Evolutionary conservation across 2,888 invertebrate genomes (phyloP).

Genomic region (Lamellibrachia satsuma): DNA sequence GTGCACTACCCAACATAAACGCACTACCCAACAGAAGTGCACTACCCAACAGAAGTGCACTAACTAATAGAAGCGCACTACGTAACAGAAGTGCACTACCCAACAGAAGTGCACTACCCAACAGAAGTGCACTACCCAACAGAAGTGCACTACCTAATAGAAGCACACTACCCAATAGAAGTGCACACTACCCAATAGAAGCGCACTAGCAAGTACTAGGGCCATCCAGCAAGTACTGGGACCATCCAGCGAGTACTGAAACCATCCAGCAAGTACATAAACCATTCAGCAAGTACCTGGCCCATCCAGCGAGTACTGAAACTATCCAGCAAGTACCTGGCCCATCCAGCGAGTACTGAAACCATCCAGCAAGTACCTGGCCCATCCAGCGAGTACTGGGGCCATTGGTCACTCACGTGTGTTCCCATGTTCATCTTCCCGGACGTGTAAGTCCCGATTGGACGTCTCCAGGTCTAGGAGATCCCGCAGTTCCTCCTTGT

Average conservation of each 20-base stretch:
- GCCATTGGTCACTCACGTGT: conserved; percentile 43
- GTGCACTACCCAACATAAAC: too few species aligned
- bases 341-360: background rate
- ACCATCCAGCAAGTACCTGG: background rate
- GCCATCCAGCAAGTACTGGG: background rate
- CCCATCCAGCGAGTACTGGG: background rate
- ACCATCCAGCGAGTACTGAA: background rate
- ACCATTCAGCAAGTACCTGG: background rate
- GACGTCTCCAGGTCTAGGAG: conserved; percentile 59
- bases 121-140: too few species aligned
- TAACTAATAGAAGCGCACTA: too few species aligned
- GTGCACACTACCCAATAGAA: too few species aligned
- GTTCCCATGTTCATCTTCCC: conserved; percentile 65
- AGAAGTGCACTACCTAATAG: too few species aligned
- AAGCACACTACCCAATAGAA: too few species aligned
- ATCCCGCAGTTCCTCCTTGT: conserved; percentile 65
- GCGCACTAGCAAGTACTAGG: background rate
- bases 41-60: too few species aligned
- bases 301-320: background rate
- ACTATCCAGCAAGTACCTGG: background rate
- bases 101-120: too few species aligned
- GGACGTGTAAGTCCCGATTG: conserved; percentile 61
- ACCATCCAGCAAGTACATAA: background rate
- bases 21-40: too few species aligned
- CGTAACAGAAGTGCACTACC: too few species aligned